phyloP scores from a whole-genome alignment of 2,797 vertebrate species.

The Sorex maritimensis region DNA sequence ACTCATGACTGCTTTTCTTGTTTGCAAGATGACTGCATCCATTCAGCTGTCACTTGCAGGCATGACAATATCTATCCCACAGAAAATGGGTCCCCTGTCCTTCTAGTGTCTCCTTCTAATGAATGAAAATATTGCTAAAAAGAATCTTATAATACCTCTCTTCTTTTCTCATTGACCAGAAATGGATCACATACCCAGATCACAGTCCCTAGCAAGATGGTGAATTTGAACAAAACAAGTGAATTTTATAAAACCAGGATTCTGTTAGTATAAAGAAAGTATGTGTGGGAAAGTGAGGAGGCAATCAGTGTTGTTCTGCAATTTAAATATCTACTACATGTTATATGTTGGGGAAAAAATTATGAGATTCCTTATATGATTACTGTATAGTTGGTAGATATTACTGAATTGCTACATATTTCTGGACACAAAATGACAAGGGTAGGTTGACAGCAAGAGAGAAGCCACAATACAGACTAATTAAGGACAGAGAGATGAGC shows the following conservation, averaged over 20 bases:
- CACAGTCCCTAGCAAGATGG: slow-evolving; percentile 28
- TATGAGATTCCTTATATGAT: slow-evolving; percentile 26
- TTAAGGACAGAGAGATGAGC: slow-evolving; percentile 71
- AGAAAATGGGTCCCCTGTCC: background rate
- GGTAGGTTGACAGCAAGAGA: slow-evolving; percentile 49
- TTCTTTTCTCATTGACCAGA: slow-evolving; percentile 1
- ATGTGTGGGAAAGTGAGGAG: background rate
- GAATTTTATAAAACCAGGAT: slow-evolving; percentile 44
- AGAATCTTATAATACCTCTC: background rate
- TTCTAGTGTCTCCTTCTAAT: slow-evolving; percentile 39
- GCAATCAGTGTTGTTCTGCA: background rate
- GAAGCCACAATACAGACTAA: slow-evolving; percentile 74
- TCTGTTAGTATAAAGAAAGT: slow-evolving; percentile 59
- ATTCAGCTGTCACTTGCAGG: slow-evolving; percentile 1
- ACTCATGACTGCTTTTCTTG: slow-evolving; percentile 26
- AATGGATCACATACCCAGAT: background rate
- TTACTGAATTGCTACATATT: slow-evolving; percentile 19
- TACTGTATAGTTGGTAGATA: slow-evolving; percentile 31
- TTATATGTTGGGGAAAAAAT: slow-evolving; percentile 38
- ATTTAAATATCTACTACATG: slow-evolving; percentile 21
- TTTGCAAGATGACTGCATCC: background rate
- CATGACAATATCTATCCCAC: slow-evolving; percentile 27
- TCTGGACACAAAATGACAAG: slow-evolving; percentile 66
- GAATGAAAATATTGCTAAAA: slow-evolving; percentile 38
- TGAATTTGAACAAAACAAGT: slow-evolving; percentile 41